phyloP scores from a whole-genome alignment of 2,888 invertebrate species.

The Leptinotarsa haldemani region DNA sequence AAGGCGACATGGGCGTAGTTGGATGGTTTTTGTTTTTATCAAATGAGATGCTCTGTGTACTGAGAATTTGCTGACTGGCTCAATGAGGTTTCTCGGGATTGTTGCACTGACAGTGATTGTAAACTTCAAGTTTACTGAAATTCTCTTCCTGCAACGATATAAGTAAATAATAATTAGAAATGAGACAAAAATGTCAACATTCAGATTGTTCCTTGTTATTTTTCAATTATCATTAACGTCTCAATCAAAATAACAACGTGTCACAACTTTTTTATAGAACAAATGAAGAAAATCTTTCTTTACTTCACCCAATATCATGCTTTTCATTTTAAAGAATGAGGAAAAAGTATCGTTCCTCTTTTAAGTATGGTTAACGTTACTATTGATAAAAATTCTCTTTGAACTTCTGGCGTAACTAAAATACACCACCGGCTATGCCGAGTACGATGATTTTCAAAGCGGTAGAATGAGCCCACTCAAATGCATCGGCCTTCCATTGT shows the following conservation, averaged over 20 bases:
- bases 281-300: neutral
- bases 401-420: neutral
- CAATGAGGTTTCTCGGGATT: no score
- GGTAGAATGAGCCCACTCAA: neutral
- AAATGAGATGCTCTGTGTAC: no score
- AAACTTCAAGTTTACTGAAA: no score
- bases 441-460: neutral
- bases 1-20: conserved; percentile 1
- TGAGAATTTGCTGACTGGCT: no score
- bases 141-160: no score
- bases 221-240: no score
- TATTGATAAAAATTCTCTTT: neutral
- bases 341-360: neutral
- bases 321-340: neutral
- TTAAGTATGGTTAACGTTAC: neutral
- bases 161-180: no score
- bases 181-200: no score
- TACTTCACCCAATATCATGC: neutral
- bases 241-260: no score
- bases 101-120: no score
- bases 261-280: no score
- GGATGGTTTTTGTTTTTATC: neutral
- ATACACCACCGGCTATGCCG: neutral
- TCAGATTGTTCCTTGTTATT: no score
- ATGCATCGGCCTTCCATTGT: neutral